These are phyloP conservation scores for Cygnus atratus DNA, from an alignment of 2,113 vertebrate species.

Conservation along the genomic window DNA sequence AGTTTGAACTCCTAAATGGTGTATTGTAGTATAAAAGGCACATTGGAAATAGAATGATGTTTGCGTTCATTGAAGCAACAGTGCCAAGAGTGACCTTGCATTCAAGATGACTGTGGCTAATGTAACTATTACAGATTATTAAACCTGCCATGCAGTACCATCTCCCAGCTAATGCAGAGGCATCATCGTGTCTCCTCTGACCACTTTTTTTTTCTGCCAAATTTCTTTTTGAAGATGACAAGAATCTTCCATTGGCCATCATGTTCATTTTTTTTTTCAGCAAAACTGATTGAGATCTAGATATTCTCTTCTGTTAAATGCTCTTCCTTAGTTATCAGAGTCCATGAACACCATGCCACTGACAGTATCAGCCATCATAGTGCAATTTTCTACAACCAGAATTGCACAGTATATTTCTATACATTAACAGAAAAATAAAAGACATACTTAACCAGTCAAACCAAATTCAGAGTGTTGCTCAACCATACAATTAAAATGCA, in stretches of 20 bases:
- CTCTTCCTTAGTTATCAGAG: slow-evolving; percentile 30
- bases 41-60: neutral
- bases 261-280: slow-evolving; percentile 20
- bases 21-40: neutral
- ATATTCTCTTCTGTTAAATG: neutral
- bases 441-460: neutral
- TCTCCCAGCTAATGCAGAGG: neutral
- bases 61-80: neutral
- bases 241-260: neutral
- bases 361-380: slow-evolving; percentile 19
- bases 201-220: neutral
- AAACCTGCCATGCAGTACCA: neutral
- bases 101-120: neutral
- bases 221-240: slow-evolving; percentile 1
- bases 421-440: neutral
- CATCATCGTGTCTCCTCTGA: neutral
- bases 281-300: neutral
- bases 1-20: neutral
- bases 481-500: neutral
- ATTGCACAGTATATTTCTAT: slow-evolving; percentile 26
- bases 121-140: neutral
- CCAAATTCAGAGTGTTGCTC: slow-evolving; percentile 17
- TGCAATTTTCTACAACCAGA: slow-evolving; percentile 21
- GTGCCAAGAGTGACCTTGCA: neutral
- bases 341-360: neutral